phyloP scores from a whole-genome alignment of 1,140 invertebrate species.

The Zaprionus capensis region DNA sequence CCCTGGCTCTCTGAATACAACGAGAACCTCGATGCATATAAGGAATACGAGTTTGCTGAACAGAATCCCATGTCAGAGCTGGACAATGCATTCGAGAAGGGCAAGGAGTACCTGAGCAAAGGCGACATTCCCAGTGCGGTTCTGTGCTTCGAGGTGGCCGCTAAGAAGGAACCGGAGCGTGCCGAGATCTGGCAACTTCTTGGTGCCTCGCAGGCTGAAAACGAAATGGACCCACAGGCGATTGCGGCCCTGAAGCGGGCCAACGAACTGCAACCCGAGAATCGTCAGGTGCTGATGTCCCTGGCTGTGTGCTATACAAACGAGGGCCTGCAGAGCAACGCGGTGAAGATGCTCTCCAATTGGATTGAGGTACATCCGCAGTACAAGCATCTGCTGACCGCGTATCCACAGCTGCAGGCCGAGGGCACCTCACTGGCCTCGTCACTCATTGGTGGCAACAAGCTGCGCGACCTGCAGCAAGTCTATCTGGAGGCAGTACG shows the following conservation, averaged over 20 bases:
- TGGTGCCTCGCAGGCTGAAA: constrained; percentile 95
- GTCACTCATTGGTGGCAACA: constrained; percentile 70
- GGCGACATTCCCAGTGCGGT: constrained; percentile 98
- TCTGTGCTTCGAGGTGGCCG: constrained; percentile 97
- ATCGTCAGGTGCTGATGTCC: constrained; percentile 93
- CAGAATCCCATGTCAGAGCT: constrained; percentile 94
- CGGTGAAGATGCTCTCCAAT: constrained; percentile 89
- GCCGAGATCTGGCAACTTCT: constrained; percentile 92
- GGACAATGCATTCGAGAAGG: constrained; percentile 93
- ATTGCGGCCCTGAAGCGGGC: constrained; percentile 95
- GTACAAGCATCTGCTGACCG: constrained; percentile 90
- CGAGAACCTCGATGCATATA: constrained; percentile 88
- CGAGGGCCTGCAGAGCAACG: constrained; percentile 93
- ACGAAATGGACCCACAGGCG: constrained; percentile 90
- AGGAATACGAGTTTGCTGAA: constrained; percentile 92
- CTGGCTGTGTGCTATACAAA: constrained; percentile 98
- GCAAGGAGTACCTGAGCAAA: constrained; percentile 91
- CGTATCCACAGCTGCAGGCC: constrained; percentile 78
- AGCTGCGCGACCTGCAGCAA: constrained; percentile 89
- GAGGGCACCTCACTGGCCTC: constrained; percentile 55
- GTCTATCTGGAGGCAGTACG: constrained; percentile 94
- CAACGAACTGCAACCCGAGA: constrained; percentile 91
- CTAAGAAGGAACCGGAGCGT: constrained; percentile 92
- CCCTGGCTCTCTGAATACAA: constrained; percentile 89
- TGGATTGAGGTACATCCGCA: constrained; percentile 95